Percentiles rank a stretch among this genome's conserved stretches.
phyloP scores from a whole-genome alignment of 2,888 invertebrate species.

The Deroplatys truncata region DNA sequence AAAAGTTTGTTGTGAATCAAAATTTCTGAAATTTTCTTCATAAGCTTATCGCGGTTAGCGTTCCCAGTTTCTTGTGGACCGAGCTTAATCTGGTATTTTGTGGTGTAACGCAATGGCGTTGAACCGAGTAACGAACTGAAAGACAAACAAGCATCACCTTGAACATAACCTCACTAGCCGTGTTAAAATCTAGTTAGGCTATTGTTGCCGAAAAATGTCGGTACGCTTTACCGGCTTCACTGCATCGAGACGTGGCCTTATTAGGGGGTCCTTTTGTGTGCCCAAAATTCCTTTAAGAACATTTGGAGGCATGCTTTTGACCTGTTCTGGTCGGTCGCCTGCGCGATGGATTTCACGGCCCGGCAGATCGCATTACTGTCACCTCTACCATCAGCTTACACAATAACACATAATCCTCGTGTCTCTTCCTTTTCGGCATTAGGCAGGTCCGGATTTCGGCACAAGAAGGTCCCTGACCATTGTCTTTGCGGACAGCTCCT shows the following conservation, averaged over 20 bases:
- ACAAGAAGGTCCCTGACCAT: not conserved
- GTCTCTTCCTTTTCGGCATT: not conserved
- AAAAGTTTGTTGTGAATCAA: too few species aligned
- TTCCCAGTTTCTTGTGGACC: too few species aligned
- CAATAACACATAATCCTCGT: not conserved
- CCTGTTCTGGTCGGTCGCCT: not conserved
- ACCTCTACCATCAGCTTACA: not conserved
- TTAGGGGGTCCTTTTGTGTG: not conserved
- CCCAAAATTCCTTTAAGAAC: not conserved
- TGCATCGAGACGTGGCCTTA: not conserved
- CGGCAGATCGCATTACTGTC: not conserved
- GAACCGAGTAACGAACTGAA: not conserved
- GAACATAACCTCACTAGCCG: not conserved
- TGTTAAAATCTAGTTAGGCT: not conserved
- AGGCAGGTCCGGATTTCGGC: not conserved
- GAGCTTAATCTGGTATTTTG: too few species aligned
- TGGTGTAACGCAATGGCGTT: not conserved
- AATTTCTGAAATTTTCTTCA: too few species aligned
- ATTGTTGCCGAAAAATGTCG: not conserved
- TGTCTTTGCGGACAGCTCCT: not conserved
- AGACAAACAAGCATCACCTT: not conserved
- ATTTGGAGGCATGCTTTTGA: not conserved
- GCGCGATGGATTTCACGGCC: not conserved
- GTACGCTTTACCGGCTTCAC: not conserved
- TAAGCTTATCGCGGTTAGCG: too few species aligned